Evolutionary conservation across 2,888 invertebrate genomes (phyloP).

Genomic region (Pyrrhosoma nymphula): DNA sequence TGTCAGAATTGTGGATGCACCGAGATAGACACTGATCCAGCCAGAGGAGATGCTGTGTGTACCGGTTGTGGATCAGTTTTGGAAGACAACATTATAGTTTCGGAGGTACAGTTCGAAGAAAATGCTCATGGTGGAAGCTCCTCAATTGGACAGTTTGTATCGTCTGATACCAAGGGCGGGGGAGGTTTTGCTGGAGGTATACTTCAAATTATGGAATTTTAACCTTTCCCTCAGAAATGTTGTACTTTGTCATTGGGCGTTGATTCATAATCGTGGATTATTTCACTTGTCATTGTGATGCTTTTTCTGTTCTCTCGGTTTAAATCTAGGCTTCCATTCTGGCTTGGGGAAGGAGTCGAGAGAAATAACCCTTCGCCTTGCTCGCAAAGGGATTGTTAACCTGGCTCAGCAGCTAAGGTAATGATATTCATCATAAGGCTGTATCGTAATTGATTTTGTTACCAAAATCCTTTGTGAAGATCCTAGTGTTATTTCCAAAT

Average conservation of each 20-base stretch:
- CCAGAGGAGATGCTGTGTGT: conserved; percentile 97
- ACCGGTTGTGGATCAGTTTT: conserved; percentile 97
- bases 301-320: conserved; percentile 36
- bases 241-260: background rate
- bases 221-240: background rate
- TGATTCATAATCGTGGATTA: background rate
- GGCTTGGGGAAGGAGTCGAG: conserved; percentile 93
- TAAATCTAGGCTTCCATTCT: conserved; percentile 85
- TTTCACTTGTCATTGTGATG: background rate
- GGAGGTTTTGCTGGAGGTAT: conserved; percentile 88
- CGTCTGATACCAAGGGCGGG: conserved; percentile 92
- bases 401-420: conserved; percentile 90
- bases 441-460: background rate
- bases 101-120: conserved; percentile 97
- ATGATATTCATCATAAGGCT: conserved; percentile 68
- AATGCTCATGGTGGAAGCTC: conserved; percentile 91
- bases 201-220: conserved; percentile 69
- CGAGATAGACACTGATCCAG: conserved; percentile 96
- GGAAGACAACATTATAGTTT: conserved; percentile 97
- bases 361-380: conserved; percentile 94
- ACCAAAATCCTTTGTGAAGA: background rate
- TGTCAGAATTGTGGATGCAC: conserved; percentile 93
- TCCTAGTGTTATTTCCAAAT: too few relatives aligned
- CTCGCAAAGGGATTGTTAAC: conserved; percentile 90
- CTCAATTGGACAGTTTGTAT: conserved; percentile 96